phyloP scores from a whole-genome alignment of 1,140 invertebrate genomes.

The Diorhabda elongata region DNA sequence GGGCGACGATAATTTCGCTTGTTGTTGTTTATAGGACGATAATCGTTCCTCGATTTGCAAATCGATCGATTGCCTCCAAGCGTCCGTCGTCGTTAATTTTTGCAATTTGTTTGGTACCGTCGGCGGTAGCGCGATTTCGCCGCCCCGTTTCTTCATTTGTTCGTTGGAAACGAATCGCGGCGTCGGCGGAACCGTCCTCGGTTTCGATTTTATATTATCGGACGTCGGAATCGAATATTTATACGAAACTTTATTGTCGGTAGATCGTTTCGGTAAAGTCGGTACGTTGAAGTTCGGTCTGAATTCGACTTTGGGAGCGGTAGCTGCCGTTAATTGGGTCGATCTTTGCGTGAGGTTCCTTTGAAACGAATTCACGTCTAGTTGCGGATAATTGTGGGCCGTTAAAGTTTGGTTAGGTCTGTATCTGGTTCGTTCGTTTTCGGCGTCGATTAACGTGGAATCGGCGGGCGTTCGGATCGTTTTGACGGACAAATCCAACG shows the following conservation, averaged over 20 bases:
- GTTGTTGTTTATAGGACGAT: constrained; percentile 39
- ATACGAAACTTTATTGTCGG: constrained; percentile 11
- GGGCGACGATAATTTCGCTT: constrained; percentile 23
- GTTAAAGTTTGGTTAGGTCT: constrained; percentile 31
- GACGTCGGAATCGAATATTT: constrained; percentile 15
- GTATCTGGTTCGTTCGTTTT: constrained; percentile 41
- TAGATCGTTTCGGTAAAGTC: constrained; percentile 19
- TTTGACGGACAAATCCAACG: constrained; percentile 79
- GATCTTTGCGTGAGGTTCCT: constrained; percentile 44
- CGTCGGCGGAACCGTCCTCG: constrained; percentile 6
- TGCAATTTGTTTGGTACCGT: constrained; percentile 49
- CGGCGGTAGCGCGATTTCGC: constrained; percentile 39
- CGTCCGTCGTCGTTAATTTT: constrained; percentile 44
- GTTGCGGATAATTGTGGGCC: constrained; percentile 32
- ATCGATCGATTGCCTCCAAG: constrained; percentile 53
- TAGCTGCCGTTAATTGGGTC: constrained; percentile 45
- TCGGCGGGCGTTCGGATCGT: constrained; percentile 80
- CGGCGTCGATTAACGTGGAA: constrained; percentile 67
- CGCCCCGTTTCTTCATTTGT: constrained; percentile 43
- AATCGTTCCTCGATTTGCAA: constrained; percentile 55
- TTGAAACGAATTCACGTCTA: constrained; percentile 35
- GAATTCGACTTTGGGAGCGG: constrained; percentile 67
- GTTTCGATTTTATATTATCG: constrained; percentile 23
- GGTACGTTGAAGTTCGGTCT: constrained; percentile 59
- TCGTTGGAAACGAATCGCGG: constrained; percentile 15